A percentile compares a stretch with the other conserved stretches of the same genome.
Conservation (phyloP, 1,140 invertebrate species). For the Helicorthomorpha holstii region DNA sequence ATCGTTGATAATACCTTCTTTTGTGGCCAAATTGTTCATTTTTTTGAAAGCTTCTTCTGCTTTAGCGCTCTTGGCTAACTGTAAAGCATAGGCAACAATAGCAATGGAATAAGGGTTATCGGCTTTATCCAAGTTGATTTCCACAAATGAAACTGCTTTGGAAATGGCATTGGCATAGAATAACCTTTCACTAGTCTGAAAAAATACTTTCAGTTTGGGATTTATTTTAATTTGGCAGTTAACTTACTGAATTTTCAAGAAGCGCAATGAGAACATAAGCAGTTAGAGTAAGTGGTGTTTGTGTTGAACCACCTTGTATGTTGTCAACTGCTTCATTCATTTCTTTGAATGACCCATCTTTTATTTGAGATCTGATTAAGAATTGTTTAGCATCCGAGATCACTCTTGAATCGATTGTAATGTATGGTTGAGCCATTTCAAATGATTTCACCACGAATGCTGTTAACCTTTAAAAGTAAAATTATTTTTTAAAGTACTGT, state of each 20-base stretch:
- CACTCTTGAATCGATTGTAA: constrained; percentile 53
- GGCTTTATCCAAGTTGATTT: background rate
- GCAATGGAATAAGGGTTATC: background rate
- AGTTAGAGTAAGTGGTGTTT: no score
- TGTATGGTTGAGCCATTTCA: constrained; percentile 56
- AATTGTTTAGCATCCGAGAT: constrained; percentile 57
- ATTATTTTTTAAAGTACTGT: no score
- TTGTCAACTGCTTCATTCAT: no score
- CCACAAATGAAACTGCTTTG: background rate
- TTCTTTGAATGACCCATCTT: constrained; percentile 61
- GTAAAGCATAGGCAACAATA: background rate
- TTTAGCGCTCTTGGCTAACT: background rate
- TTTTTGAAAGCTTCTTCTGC: background rate
- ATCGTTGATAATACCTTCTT: background rate
- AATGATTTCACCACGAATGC: constrained; percentile 82
- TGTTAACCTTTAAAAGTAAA: no score
- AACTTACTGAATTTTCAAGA: no score
- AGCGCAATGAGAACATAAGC: no score
- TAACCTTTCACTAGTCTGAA: background rate
- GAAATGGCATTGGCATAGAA: background rate
- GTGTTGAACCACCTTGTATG: no score
- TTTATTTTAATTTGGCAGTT: no score
- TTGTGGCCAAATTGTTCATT: background rate
- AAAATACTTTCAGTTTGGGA: no score
- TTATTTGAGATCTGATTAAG: constrained; percentile 51